Percentiles rank a stretch among this genome's conserved stretches.
Evolutionary conservation across 1,140 invertebrate species (phyloP).

Genomic region (Dreissena polymorpha): DNA sequence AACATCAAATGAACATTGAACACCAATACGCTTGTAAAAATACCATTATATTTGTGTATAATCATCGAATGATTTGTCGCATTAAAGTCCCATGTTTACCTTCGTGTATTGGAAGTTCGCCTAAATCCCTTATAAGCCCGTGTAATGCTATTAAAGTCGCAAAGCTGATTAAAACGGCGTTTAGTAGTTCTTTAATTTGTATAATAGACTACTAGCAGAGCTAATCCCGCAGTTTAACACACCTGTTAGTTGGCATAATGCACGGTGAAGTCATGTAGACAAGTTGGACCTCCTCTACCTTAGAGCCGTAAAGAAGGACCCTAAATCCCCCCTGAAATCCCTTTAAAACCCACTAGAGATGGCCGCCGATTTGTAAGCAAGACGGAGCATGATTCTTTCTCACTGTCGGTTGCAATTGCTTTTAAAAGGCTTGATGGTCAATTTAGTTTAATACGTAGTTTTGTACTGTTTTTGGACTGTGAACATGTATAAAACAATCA

Average conservation of each 20-base stretch:
- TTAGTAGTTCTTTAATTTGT: slow-evolving; percentile 52
- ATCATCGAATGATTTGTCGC: too few relatives aligned
- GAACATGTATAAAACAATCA: too few relatives aligned
- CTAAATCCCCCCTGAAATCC: slow-evolving; percentile 25
- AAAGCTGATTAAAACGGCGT: slow-evolving; percentile 54
- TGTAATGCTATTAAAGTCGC: slow-evolving; percentile 47
- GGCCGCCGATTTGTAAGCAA: too few relatives aligned
- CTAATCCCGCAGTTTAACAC: slow-evolving; percentile 42
- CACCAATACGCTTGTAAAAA: too few relatives aligned
- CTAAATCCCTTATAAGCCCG: slow-evolving; percentile 28
- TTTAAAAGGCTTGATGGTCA: too few relatives aligned
- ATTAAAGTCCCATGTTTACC: too few relatives aligned
- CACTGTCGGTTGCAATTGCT: too few relatives aligned
- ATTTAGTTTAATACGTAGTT: too few relatives aligned
- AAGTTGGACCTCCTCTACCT: slow-evolving; percentile 1
- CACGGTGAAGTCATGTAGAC: slow-evolving; percentile 8
- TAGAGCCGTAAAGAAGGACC: not conserved
- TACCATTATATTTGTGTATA: too few relatives aligned
- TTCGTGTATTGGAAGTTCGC: not conserved
- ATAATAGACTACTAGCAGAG: slow-evolving; percentile 41
- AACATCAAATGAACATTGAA: too few relatives aligned
- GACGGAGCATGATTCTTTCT: too few relatives aligned
- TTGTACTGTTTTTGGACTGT: too few relatives aligned
- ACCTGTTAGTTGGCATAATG: slow-evolving; percentile 17
- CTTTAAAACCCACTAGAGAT: not conserved